phyloP scores from a whole-genome alignment of 2,797 vertebrate genomes.

The Pangasius sanitwongsei region DNA sequence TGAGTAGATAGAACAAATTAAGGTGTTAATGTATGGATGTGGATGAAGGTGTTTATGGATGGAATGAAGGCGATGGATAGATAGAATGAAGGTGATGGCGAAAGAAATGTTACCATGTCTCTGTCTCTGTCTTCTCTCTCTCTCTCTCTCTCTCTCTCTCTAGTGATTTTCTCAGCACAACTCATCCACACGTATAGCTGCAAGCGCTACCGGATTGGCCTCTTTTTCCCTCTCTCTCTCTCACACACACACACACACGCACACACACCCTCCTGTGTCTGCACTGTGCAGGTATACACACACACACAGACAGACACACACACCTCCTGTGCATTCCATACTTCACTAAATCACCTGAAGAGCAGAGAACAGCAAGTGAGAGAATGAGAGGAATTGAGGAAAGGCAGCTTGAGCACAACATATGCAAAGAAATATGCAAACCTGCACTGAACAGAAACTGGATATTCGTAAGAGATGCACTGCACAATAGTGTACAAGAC shows the following conservation, averaged over 20 bases:
- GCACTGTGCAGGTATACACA: constrained; percentile 17
- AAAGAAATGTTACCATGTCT: not conserved
- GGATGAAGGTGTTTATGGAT: not conserved
- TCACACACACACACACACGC: constrained; percentile 21
- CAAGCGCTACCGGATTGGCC: constrained; percentile 3
- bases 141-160: constrained; percentile 5
- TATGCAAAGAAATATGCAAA: constrained; percentile 50
- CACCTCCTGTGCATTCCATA: constrained; percentile 52
- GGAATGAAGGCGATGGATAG: not conserved
- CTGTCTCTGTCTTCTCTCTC: not conserved
- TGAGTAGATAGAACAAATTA: not conserved
- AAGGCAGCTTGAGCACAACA: constrained; percentile 42
- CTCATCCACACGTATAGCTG: constrained; percentile 58
- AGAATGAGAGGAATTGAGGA: not conserved
- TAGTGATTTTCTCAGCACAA: constrained; percentile 65
- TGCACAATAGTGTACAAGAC: not conserved
- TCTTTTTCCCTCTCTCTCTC: not conserved
- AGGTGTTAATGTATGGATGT: not conserved
- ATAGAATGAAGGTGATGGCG: not conserved
- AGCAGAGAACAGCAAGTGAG: not conserved
- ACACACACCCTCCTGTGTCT: constrained; percentile 19
- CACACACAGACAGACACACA: constrained; percentile 7
- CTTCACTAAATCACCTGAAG: constrained; percentile 23
- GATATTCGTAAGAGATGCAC: not conserved
- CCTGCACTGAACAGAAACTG: constrained; percentile 30